These are phyloP conservation scores for Hypanus sabinus DNA, from an alignment of 2,113 vertebrate species.

Conservation along the genomic window DNA sequence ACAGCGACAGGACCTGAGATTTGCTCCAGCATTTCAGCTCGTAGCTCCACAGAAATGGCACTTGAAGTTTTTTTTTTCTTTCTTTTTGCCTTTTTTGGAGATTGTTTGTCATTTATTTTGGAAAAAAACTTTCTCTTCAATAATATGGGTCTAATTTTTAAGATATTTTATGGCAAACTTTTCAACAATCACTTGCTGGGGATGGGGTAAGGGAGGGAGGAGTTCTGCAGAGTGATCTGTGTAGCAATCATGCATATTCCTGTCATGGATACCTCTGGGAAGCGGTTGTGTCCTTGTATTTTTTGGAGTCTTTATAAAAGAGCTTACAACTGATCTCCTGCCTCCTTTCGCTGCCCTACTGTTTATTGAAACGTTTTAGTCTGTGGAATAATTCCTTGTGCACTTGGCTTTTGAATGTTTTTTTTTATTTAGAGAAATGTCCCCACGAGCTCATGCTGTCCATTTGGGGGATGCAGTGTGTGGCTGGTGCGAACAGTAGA, in stretches of 20 bases:
- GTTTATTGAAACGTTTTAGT: too few species aligned
- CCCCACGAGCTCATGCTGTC: too few species aligned
- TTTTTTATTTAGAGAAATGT: too few species aligned
- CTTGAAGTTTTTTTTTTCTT: not conserved
- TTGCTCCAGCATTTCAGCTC: not conserved
- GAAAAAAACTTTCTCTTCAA: not conserved
- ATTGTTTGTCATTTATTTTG: not conserved
- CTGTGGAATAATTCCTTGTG: too few species aligned
- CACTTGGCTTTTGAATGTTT: too few species aligned
- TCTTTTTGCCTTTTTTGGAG: not conserved
- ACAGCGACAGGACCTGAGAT: not conserved
- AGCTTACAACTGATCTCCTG: not conserved
- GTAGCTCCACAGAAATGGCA: not conserved
- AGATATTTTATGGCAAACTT: slow-evolving; percentile 23
- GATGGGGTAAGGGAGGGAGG: not conserved
- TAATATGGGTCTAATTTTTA: slow-evolving; percentile 35
- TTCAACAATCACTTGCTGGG: not conserved
- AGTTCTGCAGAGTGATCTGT: slow-evolving; percentile 8
- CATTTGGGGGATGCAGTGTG: too few species aligned
- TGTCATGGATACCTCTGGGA: slow-evolving; percentile 8
- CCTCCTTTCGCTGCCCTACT: too few species aligned
- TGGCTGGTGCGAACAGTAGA: too few species aligned
- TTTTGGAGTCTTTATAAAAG: slow-evolving; percentile 36
- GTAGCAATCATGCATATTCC: slow-evolving; percentile 31
- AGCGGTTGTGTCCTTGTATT: slow-evolving; percentile 11